A percentile compares a stretch with the other conserved stretches of the same genome.
Conservation (phyloP, 2,113 vertebrate species). For the Thamnaconus septentrionalis region DNA sequence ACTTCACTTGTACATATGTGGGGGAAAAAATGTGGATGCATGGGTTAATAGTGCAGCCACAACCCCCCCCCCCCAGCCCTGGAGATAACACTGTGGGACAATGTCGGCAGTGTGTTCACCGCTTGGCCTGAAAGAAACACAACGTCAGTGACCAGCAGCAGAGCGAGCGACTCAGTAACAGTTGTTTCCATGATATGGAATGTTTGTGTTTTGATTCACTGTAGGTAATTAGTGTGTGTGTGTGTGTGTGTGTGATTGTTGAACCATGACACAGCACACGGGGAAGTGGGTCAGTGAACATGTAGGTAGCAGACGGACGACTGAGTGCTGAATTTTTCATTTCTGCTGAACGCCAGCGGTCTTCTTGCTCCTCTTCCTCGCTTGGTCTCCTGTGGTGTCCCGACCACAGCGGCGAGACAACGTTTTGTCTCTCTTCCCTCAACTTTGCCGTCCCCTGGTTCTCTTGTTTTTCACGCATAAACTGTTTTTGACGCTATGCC, state of each 20-base stretch:
- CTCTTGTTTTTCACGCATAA: conserved; percentile 22
- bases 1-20: too few relatives aligned
- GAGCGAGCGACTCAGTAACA: conserved; percentile 19
- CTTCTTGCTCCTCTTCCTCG: neutral
- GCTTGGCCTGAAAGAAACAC: conserved; percentile 31
- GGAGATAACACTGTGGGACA: conserved; percentile 49
- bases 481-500: conserved; percentile 11
- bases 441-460: conserved; percentile 27
- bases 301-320: conserved; percentile 31
- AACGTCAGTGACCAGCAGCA: conserved; percentile 35
- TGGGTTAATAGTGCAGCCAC: too few relatives aligned
- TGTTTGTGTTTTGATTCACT: conserved; percentile 17
- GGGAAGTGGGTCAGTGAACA: conserved; percentile 62
- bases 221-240: conserved; percentile 4
- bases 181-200: conserved; percentile 23
- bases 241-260: conserved; percentile 1
- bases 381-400: conserved; percentile 21
- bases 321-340: conserved; percentile 63
- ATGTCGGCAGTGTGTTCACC: conserved; percentile 58
- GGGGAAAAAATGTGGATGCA: too few relatives aligned
- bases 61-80: neutral
- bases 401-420: conserved; percentile 35
- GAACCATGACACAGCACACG: conserved; percentile 25
- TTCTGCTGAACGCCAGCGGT: conserved; percentile 43
- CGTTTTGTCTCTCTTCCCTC: conserved; percentile 15